Base-by-base conservation (phyloP, 1,140 invertebrate species). In the Aleiodes sp. region DNA sequence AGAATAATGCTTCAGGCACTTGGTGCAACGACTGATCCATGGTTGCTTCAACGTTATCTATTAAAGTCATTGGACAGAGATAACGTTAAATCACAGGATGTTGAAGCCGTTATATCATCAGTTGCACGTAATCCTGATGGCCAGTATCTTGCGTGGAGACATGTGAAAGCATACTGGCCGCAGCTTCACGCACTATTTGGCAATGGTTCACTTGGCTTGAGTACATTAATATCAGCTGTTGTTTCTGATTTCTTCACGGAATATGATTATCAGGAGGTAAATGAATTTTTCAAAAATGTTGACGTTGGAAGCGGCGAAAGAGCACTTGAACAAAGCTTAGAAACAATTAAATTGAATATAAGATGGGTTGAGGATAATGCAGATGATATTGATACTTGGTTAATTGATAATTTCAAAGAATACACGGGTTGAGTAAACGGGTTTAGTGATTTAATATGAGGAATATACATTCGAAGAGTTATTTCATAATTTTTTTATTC, bases 281-380 rank as follows among this genome's bases (percentile, higher is more conserved):
- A 89, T 19, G 87, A 87, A 46, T 93, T 92, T 78, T 93, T 93
- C 81, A 88, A 86, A 70, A 87, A 88, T 35, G 86, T 90, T 70
- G 88, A 92, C 66, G 88, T 93, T 1, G 92, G 92, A 16, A 90
- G 90, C 6, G 92, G 91, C 19, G 81, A 87, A 24, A 80, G 91
- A 74, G 87, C 91, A n/a, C 81, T 94, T 21, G 88, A 92, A 31
- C 92, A 93, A 78, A 92, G 91, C 75, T 80, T 94, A 61, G 93
- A 94, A 83, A 92, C 88, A n/a, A 93, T 94, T 65, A 88, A 89
- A 74, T 87, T 93, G 37, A 94, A 94, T 79, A 92, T 94, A n/a
- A 88, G 92, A 65, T 94, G 92, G 92, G 88, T 93, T 1, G 83
- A 88, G 37, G 85, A 89, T 35, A 92, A 93, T 73, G 89, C 90